Evolutionary conservation across 2,797 vertebrate genomes (phyloP).

Genomic region (Anomalospiza imberbis): DNA sequence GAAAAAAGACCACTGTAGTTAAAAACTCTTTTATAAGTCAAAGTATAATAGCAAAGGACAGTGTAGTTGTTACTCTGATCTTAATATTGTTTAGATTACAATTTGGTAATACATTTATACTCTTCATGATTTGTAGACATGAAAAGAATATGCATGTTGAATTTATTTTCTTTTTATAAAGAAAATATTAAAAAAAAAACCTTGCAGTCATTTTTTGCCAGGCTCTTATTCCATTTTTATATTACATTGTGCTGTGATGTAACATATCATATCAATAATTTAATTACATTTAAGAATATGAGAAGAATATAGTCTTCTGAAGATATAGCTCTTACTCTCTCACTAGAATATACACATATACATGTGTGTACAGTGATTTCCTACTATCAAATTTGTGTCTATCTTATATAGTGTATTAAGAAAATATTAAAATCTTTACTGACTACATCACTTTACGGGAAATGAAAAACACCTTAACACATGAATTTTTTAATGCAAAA

Average conservation of each 20-base stretch:
- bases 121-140: not conserved
- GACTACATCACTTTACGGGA: not conserved
- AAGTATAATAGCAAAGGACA: not conserved
- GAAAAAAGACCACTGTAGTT: not conserved
- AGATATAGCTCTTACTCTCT: not conserved
- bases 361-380: not conserved
- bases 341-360: not conserved
- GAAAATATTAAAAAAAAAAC: not conserved
- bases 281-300: not conserved
- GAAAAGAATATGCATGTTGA: not conserved
- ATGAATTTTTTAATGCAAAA: not conserved
- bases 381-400: not conserved
- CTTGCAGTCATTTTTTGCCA: not conserved
- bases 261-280: not conserved
- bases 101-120: not conserved
- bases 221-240: not conserved
- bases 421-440: not conserved
- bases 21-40: not conserved
- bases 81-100: not conserved
- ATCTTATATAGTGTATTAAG: not conserved
- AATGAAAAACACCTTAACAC: not conserved
- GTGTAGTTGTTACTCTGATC: not conserved
- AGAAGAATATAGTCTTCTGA: not conserved
- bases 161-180: not conserved
- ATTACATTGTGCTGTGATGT: accelerated